Evolutionary conservation across 1,140 invertebrate genomes (phyloP), one percentile per base, ranked within the genome.

Genomic region (Zaprionus camerounensis): DNA sequence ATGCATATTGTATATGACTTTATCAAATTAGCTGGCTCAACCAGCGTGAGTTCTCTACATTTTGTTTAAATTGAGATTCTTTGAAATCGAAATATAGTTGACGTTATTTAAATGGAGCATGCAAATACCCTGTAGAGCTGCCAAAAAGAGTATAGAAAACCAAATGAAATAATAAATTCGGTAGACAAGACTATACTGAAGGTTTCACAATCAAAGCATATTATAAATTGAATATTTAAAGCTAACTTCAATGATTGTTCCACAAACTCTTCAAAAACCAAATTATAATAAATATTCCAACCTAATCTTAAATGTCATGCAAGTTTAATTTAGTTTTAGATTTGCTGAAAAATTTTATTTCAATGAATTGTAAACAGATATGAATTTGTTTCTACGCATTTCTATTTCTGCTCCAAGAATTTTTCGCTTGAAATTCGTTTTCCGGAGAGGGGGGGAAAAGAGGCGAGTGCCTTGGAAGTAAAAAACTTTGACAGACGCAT

Each of bases 401-500:
- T 46, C 7, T 46, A 17, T 17, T 17, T 11, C 3, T 46, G n/a
- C 7, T 51, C 11, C 20, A 41, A 13, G 15, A 41, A 13, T 51
- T 22, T 24, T 51, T 51, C 46, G 4, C 24, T 51, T 11, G 17
- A 49, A 49, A 49, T 49, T 49, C 17, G 2, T 49, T 11, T 49
- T 17, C 1, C 46, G 9, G 26, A 6, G 26, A 28, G 26, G 26
- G 26, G 26, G 26, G 26, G 26, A 36, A 44, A n/a, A 5, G 15
- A n/a, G 5, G 38, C 38, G 0, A n/a, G 5, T 5, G 53, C 2
- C 15, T 36, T 17, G 2, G 24, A 13, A 11, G 24, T 26, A 26
- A 38, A 59, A 49, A 44, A 68, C 26, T 68, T 68, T 71, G 61
- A 34, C 49, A 41, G 55, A 51, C 65, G 22, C 56, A 68, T 61